Evolutionary conservation across 2,797 vertebrate species (phyloP).

Genomic region (Gymnoscopelus microlampas): DNA sequence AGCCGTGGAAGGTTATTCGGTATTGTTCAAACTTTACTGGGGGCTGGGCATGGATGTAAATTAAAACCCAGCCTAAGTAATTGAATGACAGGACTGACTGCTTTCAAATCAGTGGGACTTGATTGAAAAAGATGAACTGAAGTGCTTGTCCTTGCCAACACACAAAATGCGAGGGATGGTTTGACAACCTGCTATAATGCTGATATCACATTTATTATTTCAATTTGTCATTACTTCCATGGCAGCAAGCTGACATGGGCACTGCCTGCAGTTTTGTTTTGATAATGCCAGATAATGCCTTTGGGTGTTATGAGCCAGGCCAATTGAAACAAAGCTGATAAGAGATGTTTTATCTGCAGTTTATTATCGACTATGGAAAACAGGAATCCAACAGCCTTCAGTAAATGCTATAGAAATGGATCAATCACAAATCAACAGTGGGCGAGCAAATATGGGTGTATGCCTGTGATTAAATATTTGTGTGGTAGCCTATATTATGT

Average conservation of each 20-base stretch:
- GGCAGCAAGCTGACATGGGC: conserved; percentile 28
- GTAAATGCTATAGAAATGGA: too few relatives aligned
- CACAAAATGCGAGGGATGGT: conserved; percentile 28
- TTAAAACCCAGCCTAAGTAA: conserved; percentile 67
- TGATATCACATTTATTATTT: conserved; percentile 56
- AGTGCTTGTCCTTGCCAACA: conserved; percentile 41
- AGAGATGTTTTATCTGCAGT: conserved; percentile 7
- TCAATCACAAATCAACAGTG: too few relatives aligned
- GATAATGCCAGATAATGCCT: too few relatives aligned
- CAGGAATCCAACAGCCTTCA: too few relatives aligned
- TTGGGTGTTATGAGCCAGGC: conserved; percentile 9
- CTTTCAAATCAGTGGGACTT: conserved; percentile 26
- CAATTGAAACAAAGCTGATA: conserved; percentile 11
- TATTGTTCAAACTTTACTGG: conserved; percentile 53
- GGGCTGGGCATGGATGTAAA: conserved; percentile 53
- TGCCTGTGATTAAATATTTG: too few relatives aligned
- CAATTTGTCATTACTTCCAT: conserved; percentile 41
- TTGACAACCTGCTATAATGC: conserved; percentile 52
- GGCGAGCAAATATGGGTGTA: too few relatives aligned
- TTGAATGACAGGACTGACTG: conserved; percentile 53
- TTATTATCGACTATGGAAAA: too few relatives aligned
- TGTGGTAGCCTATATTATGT: too few relatives aligned
- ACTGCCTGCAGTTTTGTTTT: not conserved
- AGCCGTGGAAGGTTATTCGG: conserved; percentile 18
- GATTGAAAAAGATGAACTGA: conserved; percentile 43